A percentile compares a stretch with the other conserved stretches of the same genome.
Evolutionary conservation across 2,888 invertebrate species (phyloP).

Genomic region (Drosophila multiciliata): DNA sequence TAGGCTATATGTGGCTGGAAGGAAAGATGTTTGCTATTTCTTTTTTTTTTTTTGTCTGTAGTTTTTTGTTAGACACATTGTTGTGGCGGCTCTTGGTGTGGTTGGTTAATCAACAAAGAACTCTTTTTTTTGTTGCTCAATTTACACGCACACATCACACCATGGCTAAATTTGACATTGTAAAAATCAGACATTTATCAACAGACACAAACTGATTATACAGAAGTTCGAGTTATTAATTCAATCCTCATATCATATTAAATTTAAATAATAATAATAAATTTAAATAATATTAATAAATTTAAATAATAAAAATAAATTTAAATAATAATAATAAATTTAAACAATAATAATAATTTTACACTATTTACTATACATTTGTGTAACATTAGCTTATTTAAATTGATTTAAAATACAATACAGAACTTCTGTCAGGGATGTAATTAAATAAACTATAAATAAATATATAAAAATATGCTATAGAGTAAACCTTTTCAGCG

Average conservation of each 20-base stretch:
- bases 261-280: too few relatives aligned
- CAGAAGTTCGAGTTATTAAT: neutral
- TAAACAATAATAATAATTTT: too few relatives aligned
- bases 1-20: conserved; percentile 14
- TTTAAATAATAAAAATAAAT: too few relatives aligned
- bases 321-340: too few relatives aligned
- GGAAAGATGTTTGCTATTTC: conserved; percentile 36
- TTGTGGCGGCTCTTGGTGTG: neutral
- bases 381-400: neutral
- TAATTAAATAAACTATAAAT: neutral
- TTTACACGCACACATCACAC: neutral
- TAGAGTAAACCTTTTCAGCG: neutral
- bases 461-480: neutral
- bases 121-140: neutral
- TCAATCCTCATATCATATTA: neutral
- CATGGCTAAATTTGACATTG: neutral
- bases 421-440: neutral
- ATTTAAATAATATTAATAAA: too few relatives aligned
- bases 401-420: neutral
- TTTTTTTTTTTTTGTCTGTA: conserved; percentile 15
- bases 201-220: neutral
- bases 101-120: conserved; percentile 22
- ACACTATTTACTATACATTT: neutral
- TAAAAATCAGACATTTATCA: neutral
- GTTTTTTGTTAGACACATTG: conserved; percentile 2